Conservation (phyloP, 2,113 vertebrate genomes). For the Hyperoodon ampullatus region DNA sequence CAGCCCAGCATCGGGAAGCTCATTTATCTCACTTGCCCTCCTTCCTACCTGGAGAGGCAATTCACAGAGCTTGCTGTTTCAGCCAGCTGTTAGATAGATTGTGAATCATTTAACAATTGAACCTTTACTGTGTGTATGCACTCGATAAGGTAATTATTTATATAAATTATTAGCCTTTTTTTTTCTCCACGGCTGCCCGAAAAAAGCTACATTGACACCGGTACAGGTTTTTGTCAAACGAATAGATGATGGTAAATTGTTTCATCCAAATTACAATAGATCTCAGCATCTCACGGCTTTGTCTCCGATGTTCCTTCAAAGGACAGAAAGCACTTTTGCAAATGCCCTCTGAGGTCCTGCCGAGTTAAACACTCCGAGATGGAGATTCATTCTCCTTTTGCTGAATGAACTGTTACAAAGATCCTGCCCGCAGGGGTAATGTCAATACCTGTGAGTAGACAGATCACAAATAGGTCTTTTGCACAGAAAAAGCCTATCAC, state of each 20-base stretch:
- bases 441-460: neutral
- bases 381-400: constrained; percentile 20
- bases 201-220: constrained; percentile 28
- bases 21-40: constrained; percentile 47
- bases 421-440: neutral
- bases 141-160: constrained; percentile 68
- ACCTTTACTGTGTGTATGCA: neutral
- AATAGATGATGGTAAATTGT: constrained; percentile 20
- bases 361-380: neutral
- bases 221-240: constrained; percentile 51
- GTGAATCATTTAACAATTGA: constrained; percentile 60
- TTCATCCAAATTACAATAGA: constrained; percentile 47
- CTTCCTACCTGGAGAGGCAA: constrained; percentile 51
- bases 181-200: neutral
- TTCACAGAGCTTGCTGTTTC: constrained; percentile 32
- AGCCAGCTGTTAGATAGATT: constrained; percentile 47
- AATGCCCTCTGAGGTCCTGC: neutral
- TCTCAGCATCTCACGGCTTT: neutral
- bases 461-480: neutral
- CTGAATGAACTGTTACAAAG: constrained; percentile 60
- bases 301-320: neutral
- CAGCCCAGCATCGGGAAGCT: neutral
- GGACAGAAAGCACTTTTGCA: neutral
- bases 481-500: neutral
- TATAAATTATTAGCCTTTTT: constrained; percentile 57